Evolutionary conservation across 2,113 vertebrate genomes (phyloP), one percentile per base, ranked within the genome.

Genomic region (Austrofundulus limnaeus): DNA sequence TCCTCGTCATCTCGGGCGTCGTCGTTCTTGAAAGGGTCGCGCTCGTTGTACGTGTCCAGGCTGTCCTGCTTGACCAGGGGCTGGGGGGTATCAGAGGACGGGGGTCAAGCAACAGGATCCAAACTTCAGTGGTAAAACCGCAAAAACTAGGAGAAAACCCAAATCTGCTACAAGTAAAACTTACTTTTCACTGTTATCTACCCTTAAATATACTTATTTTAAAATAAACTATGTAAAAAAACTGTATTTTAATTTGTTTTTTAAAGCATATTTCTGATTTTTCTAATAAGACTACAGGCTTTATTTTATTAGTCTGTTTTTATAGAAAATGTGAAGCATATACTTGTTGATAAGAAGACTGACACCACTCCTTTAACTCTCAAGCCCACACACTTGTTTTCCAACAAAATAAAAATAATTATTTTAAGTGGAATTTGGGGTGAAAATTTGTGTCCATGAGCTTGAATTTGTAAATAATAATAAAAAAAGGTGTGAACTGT

Each of bases 1-100:
- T 98, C 96, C 4, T 98, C 97, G 0, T 97, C 95, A 0, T 92
- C 88, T 11, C 94, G 91, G 13, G 88, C 87, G 0, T 98, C 97
- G 0, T 98, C 96, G 0, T 86, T 97, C 88, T 99, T 98, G 82
- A 98, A 99, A 38, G 96, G 97, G 80, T 99, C 97, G 9, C 94
- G 91, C 87, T 99, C 97, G 0, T 97, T 97, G 89, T 98, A 98
- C 0, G 96, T 94, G 72, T 99, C 97, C 81, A 98, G 71, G 64
- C 97, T 99, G 90, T 99, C 96, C 66, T 99, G 97, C 67, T 98
- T 97, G 70, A 96, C 88, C 76, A 98, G 90, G 11, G 95, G 94
- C 95, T 98, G 91, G 43, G 61, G 74, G 42, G 51, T 19, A 19
- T 54, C 48, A 52, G 28, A 55, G 42, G 15, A 57, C n/a, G 15